These are phyloP conservation scores for Enteromius thamalakanensis DNA, from an alignment of 2,797 vertebrate genomes.

Conservation along the genomic window DNA sequence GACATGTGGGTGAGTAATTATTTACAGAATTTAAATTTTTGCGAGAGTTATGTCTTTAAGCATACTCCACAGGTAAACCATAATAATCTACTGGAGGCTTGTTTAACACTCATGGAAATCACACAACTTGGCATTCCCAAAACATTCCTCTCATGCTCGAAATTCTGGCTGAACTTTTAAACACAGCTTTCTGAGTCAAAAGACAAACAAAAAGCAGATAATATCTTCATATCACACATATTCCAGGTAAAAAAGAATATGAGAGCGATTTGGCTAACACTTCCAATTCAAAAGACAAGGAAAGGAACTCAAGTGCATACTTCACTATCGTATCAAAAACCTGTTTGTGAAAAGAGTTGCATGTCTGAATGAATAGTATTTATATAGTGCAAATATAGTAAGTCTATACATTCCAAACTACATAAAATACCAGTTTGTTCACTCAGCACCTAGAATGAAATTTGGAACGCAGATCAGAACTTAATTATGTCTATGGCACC, in stretches of 20 bases:
- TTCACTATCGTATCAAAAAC: background rate
- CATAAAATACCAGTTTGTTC: background rate
- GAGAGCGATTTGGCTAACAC: background rate
- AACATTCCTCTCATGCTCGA: slow-evolving; percentile 38
- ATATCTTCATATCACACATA: background rate
- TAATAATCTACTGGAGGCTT: background rate
- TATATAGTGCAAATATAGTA: background rate
- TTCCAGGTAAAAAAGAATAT: background rate
- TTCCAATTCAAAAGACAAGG: background rate
- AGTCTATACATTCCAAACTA: background rate
- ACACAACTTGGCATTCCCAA: slow-evolving; percentile 37
- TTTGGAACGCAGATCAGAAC: background rate
- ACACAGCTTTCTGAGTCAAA: slow-evolving; percentile 23
- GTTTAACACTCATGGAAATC: slow-evolving; percentile 10
- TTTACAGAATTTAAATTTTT: background rate
- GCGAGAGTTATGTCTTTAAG: background rate
- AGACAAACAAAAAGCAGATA: background rate
- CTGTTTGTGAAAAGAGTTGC: background rate
- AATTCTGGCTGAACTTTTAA: slow-evolving; percentile 36
- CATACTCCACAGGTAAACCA: background rate
- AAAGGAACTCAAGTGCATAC: background rate
- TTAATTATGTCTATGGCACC: background rate
- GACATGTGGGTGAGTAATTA: background rate
- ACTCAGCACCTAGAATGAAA: background rate
- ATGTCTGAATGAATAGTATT: background rate